Base-by-base conservation (phyloP, 2,888 invertebrate genomes). In the Keiferia lycopersicella region DNA sequence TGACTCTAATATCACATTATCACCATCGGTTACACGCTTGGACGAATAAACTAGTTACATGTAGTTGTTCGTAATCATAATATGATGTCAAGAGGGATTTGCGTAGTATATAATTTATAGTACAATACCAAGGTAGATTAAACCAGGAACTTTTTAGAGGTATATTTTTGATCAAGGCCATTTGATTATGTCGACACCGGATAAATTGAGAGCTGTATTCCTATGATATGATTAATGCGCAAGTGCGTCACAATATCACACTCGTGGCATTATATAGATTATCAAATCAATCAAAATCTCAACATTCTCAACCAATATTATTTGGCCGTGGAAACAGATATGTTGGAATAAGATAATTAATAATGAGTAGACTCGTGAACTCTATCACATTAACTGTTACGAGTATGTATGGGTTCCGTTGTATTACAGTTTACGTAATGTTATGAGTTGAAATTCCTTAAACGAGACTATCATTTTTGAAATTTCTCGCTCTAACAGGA, bases 271-370 rank as follows among this genome's bases (percentile, higher is more conserved):
- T n/a, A n/a, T n/a, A n/a, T n/a, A n/a, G n/a, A n/a, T n/a, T 45
- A 45, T 45, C 45, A 16, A 45, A 45, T 45, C 45, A 45, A 45
- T 45, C 45, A 45, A 10, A 41, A 45, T 45, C 45, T n/a, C n/a
- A 1, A 26, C n/a, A 1, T n/a, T 45, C 2, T 45, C 45, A 45
- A 16, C n/a, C 45, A 16, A 16, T 16, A 45, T 45, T 45, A 45
- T 45, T 45, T 45, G 45, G 2, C 7, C 11, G 45, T 34, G 34
- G 34, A 34, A 34, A 8, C 10, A 7, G 10, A 34, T 34, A 45
- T 2, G n/a, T 41, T 41, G 14, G 16, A 45, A n/a, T n/a, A 3
- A 3, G 41, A 41, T 45, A 45, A 16, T n/a, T n/a, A 45, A n/a
- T 4, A 0, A 45, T 45, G 7, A 7, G 1, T 45, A 41, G 0